Evolutionary conservation across 2,888 invertebrate species (phyloP).

Genomic region (Halocaridina rubra): DNA sequence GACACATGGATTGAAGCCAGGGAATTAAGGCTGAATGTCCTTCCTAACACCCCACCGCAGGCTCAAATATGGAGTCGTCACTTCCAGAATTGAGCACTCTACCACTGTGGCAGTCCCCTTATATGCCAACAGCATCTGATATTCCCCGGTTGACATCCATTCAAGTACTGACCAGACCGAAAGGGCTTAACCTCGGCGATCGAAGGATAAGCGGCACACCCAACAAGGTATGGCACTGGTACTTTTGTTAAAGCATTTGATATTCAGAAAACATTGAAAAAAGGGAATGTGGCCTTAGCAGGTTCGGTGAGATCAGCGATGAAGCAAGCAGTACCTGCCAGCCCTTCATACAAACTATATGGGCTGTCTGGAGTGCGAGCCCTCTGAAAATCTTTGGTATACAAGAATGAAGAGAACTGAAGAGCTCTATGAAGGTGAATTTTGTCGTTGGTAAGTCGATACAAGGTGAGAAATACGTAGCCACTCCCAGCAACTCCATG

Average conservation of each 20-base stretch:
- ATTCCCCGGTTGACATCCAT: background rate
- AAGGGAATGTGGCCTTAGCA: conserved; percentile 54
- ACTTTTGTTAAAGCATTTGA: no score
- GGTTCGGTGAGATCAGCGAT: conserved; percentile 72
- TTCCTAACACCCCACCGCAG: no score
- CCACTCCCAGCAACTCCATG: conserved; percentile 89
- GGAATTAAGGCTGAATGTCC: no score
- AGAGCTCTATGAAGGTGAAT: conserved; percentile 81
- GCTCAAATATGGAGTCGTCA: no score
- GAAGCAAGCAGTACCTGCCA: conserved; percentile 87
- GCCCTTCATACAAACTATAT: conserved; percentile 86
- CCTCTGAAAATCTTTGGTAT: conserved; percentile 75
- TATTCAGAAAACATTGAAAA: conserved; percentile 40
- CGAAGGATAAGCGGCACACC: no score
- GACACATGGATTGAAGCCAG: no score
- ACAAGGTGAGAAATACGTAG: conserved; percentile 82
- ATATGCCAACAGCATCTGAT: background rate
- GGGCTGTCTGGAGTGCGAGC: conserved; percentile 84
- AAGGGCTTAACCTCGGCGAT: no score
- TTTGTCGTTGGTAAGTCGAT: conserved; percentile 79
- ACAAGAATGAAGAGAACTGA: conserved; percentile 82
- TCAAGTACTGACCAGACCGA: background rate
- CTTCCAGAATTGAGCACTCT: no score
- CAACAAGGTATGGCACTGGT: no score
- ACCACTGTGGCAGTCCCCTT: no score